These are phyloP conservation scores for Erannis defoliaria DNA, from an alignment of 2,888 invertebrate species.

Conservation along the genomic window DNA sequence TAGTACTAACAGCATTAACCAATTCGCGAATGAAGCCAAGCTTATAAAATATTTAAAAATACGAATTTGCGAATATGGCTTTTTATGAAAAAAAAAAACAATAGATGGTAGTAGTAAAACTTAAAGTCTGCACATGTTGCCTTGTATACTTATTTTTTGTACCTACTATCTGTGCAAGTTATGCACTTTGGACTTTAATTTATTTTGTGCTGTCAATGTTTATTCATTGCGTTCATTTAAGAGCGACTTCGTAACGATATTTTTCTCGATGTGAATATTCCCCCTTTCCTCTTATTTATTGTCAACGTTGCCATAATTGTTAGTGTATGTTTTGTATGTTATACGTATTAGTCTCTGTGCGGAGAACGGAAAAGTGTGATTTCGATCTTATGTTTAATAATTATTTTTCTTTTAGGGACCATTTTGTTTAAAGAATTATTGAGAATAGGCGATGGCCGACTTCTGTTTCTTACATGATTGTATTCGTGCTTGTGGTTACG, in stretches of 20 bases:
- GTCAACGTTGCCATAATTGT: slow-evolving; percentile 86
- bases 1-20: slow-evolving; percentile 81
- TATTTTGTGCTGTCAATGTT: slow-evolving; percentile 77
- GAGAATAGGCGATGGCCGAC: slow-evolving; percentile 64
- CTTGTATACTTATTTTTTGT: slow-evolving; percentile 82
- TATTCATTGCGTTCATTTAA: slow-evolving; percentile 56
- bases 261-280: slow-evolving; percentile 78
- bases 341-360: slow-evolving; percentile 81
- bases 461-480: slow-evolving; percentile 53
- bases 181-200: slow-evolving; percentile 70
- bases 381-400: slow-evolving; percentile 75
- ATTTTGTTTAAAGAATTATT: slow-evolving; percentile 72
- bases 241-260: slow-evolving; percentile 45
- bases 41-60: slow-evolving; percentile 59
- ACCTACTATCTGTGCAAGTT: slow-evolving; percentile 69
- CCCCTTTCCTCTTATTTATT: slow-evolving; percentile 80
- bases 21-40: slow-evolving; percentile 82
- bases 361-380: slow-evolving; percentile 77
- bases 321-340: slow-evolving; percentile 82
- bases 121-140: slow-evolving; percentile 86
- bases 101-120: slow-evolving; percentile 82
- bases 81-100: slow-evolving; percentile 73
- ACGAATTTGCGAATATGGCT: slow-evolving; percentile 80
- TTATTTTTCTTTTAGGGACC: slow-evolving; percentile 81
- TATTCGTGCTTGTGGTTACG: slow-evolving; percentile 64